Evolutionary conservation across 1,140 invertebrate species (phyloP), one percentile per base, ranked within the genome.

Genomic region (Dendroctonus valens): DNA sequence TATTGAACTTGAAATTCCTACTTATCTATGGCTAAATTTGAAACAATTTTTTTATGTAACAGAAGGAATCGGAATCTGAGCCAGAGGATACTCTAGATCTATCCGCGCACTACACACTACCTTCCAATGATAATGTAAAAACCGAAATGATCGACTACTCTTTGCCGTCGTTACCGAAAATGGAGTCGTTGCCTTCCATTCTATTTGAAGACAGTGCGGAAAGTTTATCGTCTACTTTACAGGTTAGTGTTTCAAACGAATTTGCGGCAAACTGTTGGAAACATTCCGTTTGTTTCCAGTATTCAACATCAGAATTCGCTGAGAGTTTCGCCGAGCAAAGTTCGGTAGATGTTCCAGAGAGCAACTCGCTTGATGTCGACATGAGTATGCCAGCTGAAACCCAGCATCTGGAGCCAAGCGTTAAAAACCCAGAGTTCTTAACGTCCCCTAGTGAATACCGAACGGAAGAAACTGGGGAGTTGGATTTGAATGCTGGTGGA

Each of bases 41-140:
- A 3, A 26, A 26, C 26, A 2, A 26, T 71, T 26, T 26, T 2
- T 26, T 2, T 26, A 1, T 26, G 26, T 26, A 73, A 50, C 66
- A 78, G 76, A 78, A 77, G 70, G 75, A 78, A 66, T 76, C 75
- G 5, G 76, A 78, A 66, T 77, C 76, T 6, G 76, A 78, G 53
- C 68, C 68, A 44, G 76, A 78, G 9, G 76, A 78, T 50, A 58
- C 70, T 7, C 48, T 70, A 5, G 75, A 76, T 38, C 41, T 70
- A 26, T 64, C 65, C 48, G 15, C 63, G 67, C 26, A 26, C 39
- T 49, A 64, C 5, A 40, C 69, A n/a, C 46, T 72, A 11, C 64
- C 70, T 12, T 42, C 62, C 40, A 67, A 55, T 14, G 66, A 67
- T 8, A 72, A 69, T 15, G 70, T 76, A 1, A 76, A 76, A 63